Base-by-base conservation (phyloP, 2,888 invertebrate genomes). In the Acleris laterana region DNA sequence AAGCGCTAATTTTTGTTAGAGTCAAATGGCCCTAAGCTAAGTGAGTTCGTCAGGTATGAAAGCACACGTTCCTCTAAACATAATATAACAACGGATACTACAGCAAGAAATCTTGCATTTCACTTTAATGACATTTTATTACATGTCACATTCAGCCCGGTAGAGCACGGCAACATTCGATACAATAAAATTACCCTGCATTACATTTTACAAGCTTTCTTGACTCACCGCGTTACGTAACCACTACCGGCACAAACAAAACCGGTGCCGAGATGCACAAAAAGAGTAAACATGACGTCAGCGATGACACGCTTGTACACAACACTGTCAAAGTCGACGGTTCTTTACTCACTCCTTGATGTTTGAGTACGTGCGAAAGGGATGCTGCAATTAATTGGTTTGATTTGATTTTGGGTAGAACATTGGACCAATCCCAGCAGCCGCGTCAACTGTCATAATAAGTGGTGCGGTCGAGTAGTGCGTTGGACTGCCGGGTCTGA, bases 101-200 rank as follows among this genome's bases (percentile, higher is more conserved):
- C 38, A 62, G 50, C 28, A n/a, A 42, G n/a, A 25, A 60, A 60
- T 17, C n/a, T 0, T 25, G 19, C 20, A 48, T 56, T 65, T 61
- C 56, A 50, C 55, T 44, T 48, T 60, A 60, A 60, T 55, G 49
- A 25, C 49, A 48, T 28, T 44, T 17, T 32, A 50, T 60, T 49
- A 44, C 60, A 50, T 60, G 65, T 55, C 44, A 55, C 56, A 20
- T 28, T 7, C 57, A 38, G 22, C 25, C 16, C 38, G 48, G 42
- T 56, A 55, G 49, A 49, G 9, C 55, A 52, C 51, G 22, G 22
- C 32, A 19, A 46, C 51, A 50, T 61, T 42, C 61, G 57, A 38
- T 52, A 62, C 66, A 66, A 46, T 61, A 65, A 66, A 61, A 62
- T 66, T 66, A 62, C 57, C 61, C 66, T 62, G 57, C 46, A 57